Evolutionary conservation across 2,113 vertebrate genomes (phyloP).

Genomic region (Laticauda laticaudata): DNA sequence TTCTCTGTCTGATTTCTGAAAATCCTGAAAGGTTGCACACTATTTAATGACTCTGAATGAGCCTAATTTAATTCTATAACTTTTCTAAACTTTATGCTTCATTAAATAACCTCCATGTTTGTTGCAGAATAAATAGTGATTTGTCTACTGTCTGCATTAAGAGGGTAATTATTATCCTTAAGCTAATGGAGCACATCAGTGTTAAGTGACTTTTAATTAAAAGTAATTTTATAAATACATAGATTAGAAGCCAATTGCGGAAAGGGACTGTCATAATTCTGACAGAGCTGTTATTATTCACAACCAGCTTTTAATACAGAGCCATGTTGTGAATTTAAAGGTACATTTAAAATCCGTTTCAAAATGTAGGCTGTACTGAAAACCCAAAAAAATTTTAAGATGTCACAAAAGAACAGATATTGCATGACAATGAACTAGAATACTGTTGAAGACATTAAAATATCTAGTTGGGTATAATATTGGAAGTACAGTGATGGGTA

Average conservation of each 20-base stretch:
- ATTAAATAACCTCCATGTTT: slow-evolving; percentile 1
- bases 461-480: background rate
- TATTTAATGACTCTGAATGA: background rate
- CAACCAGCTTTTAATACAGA: background rate
- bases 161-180: slow-evolving; percentile 13
- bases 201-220: slow-evolving; percentile 25
- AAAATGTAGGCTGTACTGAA: background rate
- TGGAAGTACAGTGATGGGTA: background rate
- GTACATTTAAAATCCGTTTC: background rate
- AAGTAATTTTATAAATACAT: slow-evolving; percentile 8
- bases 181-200: slow-evolving; percentile 1
- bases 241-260: background rate
- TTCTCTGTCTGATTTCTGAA: background rate
- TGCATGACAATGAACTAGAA: background rate
- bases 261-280: background rate
- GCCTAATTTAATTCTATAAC: background rate
- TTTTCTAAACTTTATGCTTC: background rate
- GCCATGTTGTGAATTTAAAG: background rate
- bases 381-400: background rate
- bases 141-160: background rate
- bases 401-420: background rate
- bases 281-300: background rate
- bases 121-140: background rate
- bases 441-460: background rate
- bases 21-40: background rate